These are phyloP conservation scores for Nansenia antarctica DNA, from an alignment of 2,113 vertebrate species.

Conservation along the genomic window DNA sequence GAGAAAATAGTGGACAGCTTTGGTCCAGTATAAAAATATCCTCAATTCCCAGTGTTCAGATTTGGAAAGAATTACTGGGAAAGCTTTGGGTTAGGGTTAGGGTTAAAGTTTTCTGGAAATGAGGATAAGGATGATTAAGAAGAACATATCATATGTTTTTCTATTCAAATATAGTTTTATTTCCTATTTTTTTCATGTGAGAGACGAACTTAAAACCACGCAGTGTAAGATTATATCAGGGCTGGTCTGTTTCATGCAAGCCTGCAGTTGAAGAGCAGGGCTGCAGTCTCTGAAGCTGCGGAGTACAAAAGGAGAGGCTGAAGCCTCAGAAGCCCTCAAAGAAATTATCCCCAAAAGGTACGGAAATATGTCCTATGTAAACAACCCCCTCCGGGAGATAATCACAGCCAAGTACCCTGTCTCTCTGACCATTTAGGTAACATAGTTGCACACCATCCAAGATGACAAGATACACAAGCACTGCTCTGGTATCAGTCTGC, in stretches of 20 bases:
- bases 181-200: background rate
- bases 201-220: background rate
- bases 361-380: slow-evolving; percentile 70
- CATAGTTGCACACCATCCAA: slow-evolving; percentile 71
- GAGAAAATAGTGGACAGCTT: slow-evolving; percentile 28
- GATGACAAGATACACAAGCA: slow-evolving; percentile 41
- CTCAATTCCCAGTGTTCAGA: slow-evolving; percentile 15
- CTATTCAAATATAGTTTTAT: background rate
- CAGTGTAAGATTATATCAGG: background rate
- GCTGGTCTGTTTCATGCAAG: background rate
- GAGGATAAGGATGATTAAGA: background rate
- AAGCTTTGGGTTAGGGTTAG: background rate
- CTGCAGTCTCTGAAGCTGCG: no score
- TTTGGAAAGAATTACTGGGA: slow-evolving; percentile 18
- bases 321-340: slow-evolving; percentile 39
- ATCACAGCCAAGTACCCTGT: slow-evolving; percentile 34
- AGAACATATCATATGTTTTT: background rate
- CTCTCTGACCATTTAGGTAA: slow-evolving; percentile 70
- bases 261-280: background rate
- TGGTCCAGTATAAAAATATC: slow-evolving; percentile 29
- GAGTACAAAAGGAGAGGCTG: background rate
- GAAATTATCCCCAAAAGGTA: slow-evolving; percentile 55
- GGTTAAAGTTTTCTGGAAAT: no score
- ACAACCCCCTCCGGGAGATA: slow-evolving; percentile 46
- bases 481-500: slow-evolving; percentile 28